Evolutionary conservation across 2,113 vertebrate species (phyloP), one percentile per base, ranked within the genome.

Genomic region (Chlorodrepanis virens): DNA sequence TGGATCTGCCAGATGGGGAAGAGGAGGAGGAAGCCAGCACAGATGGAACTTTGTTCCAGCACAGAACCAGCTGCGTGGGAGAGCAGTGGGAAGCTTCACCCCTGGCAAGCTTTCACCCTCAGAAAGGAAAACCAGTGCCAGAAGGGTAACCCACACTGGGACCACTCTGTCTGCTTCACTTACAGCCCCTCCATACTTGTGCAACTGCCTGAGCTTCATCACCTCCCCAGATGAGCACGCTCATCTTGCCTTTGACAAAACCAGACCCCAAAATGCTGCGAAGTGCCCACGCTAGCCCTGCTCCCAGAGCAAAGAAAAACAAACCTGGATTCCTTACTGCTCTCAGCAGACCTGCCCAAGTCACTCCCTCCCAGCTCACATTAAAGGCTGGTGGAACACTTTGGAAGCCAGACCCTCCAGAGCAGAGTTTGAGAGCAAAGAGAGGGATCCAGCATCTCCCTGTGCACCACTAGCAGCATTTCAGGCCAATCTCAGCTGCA

Each of bases 1-100:
- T 37, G 70, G 84, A 93, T 91, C 60, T 93, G 56, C 71, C 94
- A 96, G 88, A 91, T 85, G 56, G 85, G 54, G 53, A 79, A 82
- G 67, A 92, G 63, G 86, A 91, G 79, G 33, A 81, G 87, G 69
- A 94, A 84, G 59, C 20, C 2, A 3, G 67, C 57, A 69, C 90
- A 92, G 85, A 83, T 77, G 75, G 82, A 90, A 86, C 35, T 83
- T 77, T 49, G 45, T 65, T 50, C 57, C 45, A 91, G 71, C 54
- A 57, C 28, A 27, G n/a, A 90, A 87, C 31, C 67, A 76, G 22
- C 75, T 20, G 24, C 9, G 21, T n/a, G 40, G 84, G 28, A 88
- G 49, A 1, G 70, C 2, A 7, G 63, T 35, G 49, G 65, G 49
- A 85, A 91, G 69, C 44, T 47, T 79, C 42, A 68, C 44, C 37